Percentiles rank a stretch among this genome's conserved stretches.
Evolutionary conservation across 2,888 invertebrate genomes (phyloP).

Genomic region (Hermaeophaga mercurialis): DNA sequence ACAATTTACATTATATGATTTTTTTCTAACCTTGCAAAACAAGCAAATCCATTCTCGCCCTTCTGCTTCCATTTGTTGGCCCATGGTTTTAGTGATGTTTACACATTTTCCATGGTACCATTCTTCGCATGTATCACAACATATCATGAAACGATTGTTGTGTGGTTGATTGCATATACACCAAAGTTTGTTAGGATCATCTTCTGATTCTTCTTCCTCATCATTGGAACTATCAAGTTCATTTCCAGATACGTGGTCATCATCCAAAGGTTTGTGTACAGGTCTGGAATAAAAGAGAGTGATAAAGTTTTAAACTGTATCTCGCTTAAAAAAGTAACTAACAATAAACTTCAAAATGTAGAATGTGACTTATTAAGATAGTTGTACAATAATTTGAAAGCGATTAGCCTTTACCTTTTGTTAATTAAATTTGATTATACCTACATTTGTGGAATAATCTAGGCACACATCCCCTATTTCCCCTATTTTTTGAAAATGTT

Average conservation of each 20-base stretch:
- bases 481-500: too few species aligned
- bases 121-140: slow-evolving; percentile 93
- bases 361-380: too few species aligned
- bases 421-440: too few species aligned
- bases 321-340: too few species aligned
- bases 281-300: slow-evolving; percentile 37
- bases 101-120: slow-evolving; percentile 99
- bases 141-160: slow-evolving; percentile 96
- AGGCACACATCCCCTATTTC: too few species aligned
- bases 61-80: slow-evolving; percentile 88
- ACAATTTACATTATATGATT: too few species aligned
- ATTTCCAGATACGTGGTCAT: slow-evolving; percentile 56
- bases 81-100: slow-evolving; percentile 88
- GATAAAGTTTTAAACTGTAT: too few species aligned
- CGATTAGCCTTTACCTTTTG: too few species aligned
- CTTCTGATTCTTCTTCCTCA: slow-evolving; percentile 80
- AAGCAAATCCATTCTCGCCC: slow-evolving; percentile 90
- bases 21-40: slow-evolving; percentile 77
- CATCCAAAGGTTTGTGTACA: slow-evolving; percentile 51
- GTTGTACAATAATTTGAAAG: too few species aligned
- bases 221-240: slow-evolving; percentile 57
- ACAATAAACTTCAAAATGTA: too few species aligned
- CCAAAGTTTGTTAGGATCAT: slow-evolving; percentile 92
- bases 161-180: slow-evolving; percentile 95
- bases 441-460: too few species aligned